Conservation (phyloP, 92 coral and sea anemone species). For the Anthopleura xanthogrammica region DNA sequence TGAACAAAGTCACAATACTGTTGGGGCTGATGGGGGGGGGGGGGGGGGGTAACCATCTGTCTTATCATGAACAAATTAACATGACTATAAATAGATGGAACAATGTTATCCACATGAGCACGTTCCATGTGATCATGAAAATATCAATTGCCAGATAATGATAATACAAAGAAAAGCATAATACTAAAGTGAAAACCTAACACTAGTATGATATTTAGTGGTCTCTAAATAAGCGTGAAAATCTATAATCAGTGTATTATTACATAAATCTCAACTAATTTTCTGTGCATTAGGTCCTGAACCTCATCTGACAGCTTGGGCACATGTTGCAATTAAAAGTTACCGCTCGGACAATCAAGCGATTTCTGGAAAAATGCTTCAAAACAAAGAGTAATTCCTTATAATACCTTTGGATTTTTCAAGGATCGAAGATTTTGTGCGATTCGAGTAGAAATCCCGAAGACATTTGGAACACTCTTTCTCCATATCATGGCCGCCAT, state of each 20-base stretch:
- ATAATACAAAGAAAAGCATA: neutral
- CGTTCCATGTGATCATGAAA: neutral
- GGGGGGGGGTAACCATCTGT: no score
- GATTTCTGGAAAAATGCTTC: neutral
- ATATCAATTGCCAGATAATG: neutral
- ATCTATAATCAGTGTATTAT: no score
- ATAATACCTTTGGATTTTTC: constrained; percentile 16
- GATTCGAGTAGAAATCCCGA: constrained; percentile 17
- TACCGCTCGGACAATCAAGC: neutral
- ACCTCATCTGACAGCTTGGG: neutral
- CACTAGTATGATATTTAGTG: no score
- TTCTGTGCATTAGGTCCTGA: neutral
- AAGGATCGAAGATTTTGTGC: constrained; percentile 10
- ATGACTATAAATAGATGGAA: neutral
- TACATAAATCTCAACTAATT: neutral
- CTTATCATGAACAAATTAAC: neutral
- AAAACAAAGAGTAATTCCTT: neutral
- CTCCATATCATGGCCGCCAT: constrained; percentile 34
- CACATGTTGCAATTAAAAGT: neutral
- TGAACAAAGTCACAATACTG: neutral
- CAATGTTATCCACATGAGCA: no score
- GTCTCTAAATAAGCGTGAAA: no score
- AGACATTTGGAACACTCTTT: constrained; percentile 9
- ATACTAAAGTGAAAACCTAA: neutral
- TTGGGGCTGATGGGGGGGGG: no score